Base-by-base conservation (phyloP, 1,140 invertebrate species). In the Pseudomyrmex concolor region DNA sequence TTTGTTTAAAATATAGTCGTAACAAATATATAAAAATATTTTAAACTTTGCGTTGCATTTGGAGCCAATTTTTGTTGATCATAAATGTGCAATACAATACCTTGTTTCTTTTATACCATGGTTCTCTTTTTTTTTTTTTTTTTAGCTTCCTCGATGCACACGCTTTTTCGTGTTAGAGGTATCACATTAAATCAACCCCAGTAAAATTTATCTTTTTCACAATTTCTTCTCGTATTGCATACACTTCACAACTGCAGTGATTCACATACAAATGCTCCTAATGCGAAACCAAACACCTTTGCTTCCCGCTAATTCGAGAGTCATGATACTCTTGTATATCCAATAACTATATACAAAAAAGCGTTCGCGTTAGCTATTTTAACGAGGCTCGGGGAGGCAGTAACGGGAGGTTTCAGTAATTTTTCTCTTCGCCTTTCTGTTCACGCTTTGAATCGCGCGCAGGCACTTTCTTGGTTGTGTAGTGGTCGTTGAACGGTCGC, bases 141-240 rank as follows among this genome's bases (percentile, higher is more conserved):
- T n/a, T n/a, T n/a, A 67, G 13, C 34, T n/a, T 67, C 9, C 17
- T 62, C 68, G 51, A 54, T 8, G 54, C n/a, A n/a, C 50, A 22
- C 57, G 50, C 50, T 51, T 86, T 50, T 62, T 12, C 34, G 25
- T 13, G 8, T 15, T 63, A 1, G 5, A 34, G 34, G 5, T 7
- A 34, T 77, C 51, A n/a, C 51, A 25, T 4, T 17, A n/a, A 45
- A 19, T 19, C 15, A 64, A 55, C 8, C 45, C 48, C 43, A n/a
- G 9, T 8, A 15, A 10, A 74, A 57, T 71, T 51, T 8, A 57
- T n/a, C 34, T 34, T 0, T 34, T 45, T 12, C 1, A 13, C 7
- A 68, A 87, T 83, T 74, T 48, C 22, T 73, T 55, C 50, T 51
- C 13, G 9, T 2, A 1, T 12, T 13, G 50, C 50, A 4, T 7